phyloP scores from a whole-genome alignment of 2,888 invertebrate species.

The Cephalotes varians region DNA sequence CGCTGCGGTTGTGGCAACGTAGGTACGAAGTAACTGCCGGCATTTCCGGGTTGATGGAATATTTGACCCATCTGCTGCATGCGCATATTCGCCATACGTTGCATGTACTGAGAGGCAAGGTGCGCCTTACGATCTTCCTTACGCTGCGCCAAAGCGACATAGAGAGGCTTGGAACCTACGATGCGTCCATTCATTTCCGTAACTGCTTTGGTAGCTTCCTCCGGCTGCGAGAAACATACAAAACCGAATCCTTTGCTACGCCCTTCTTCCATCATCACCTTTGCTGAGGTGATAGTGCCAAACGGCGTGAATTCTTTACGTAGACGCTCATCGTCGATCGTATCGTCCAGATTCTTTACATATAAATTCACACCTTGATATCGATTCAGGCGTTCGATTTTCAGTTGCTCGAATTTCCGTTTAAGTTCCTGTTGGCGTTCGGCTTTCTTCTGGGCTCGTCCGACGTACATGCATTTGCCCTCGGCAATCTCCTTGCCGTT shows the following conservation, averaged over 20 bases:
- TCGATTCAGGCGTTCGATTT: slow-evolving; percentile 96
- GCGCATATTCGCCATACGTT: slow-evolving; percentile 97
- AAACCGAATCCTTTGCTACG: slow-evolving; percentile 99
- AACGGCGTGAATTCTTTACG: slow-evolving; percentile 98
- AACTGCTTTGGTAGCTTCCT: slow-evolving; percentile 99
- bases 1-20: slow-evolving; percentile 96
- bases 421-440: slow-evolving; percentile 99
- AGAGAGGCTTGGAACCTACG: slow-evolving; percentile 98
- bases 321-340: slow-evolving; percentile 98
- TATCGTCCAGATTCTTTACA: slow-evolving; percentile 99
- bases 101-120: slow-evolving; percentile 99
- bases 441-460: slow-evolving; percentile 99
- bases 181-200: slow-evolving; percentile 99
- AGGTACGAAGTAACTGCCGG: slow-evolving; percentile 96
- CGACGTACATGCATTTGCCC: slow-evolving; percentile 96
- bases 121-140: slow-evolving; percentile 99
- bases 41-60: slow-evolving; percentile 93
- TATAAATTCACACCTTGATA: slow-evolving; percentile 98
- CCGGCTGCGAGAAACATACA: slow-evolving; percentile 98
- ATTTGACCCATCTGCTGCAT: slow-evolving; percentile 97
- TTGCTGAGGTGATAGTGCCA: slow-evolving; percentile 99
- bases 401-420: slow-evolving; percentile 97
- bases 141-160: slow-evolving; percentile 99
- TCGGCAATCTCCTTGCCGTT: slow-evolving; percentile 96
- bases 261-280: slow-evolving; percentile 98